Conservation (phyloP, 64 coral and sea anemone species). For the Pocillopora damicornis region DNA sequence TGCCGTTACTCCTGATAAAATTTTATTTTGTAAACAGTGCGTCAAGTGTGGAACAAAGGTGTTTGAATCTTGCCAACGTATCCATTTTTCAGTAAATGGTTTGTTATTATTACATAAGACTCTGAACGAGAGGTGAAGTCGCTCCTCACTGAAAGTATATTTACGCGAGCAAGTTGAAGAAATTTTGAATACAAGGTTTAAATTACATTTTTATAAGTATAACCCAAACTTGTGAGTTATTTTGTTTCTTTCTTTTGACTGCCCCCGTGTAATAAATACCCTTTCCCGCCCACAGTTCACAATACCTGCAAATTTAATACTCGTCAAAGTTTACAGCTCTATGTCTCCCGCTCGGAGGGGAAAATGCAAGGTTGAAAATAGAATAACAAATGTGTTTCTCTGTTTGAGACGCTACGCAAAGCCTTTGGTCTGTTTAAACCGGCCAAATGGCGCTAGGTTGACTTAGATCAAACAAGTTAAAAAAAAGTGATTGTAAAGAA, state of each 20-base stretch:
- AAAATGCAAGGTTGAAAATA: not conserved
- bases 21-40: conserved; percentile 18
- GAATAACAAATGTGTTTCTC: not conserved
- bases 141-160: not conserved
- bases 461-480: not conserved
- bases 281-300: conserved; percentile 18
- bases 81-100: not conserved
- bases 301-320: conserved; percentile 28
- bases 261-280: not conserved
- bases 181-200: not conserved
- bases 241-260: conserved; percentile 21
- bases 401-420: not conserved
- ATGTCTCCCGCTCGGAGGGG: not conserved
- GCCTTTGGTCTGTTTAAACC: not conserved
- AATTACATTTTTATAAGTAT: not conserved
- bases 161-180: not conserved
- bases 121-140: not conserved
- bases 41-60: not conserved
- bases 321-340: not conserved
- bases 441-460: conserved; percentile 1
- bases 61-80: not conserved
- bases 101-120: not conserved
- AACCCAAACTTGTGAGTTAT: not conserved
- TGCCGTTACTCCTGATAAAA: not conserved
- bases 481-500: not conserved